Conservation (phyloP, 2,797 vertebrate genomes). For the Sebastes wilsoni region DNA sequence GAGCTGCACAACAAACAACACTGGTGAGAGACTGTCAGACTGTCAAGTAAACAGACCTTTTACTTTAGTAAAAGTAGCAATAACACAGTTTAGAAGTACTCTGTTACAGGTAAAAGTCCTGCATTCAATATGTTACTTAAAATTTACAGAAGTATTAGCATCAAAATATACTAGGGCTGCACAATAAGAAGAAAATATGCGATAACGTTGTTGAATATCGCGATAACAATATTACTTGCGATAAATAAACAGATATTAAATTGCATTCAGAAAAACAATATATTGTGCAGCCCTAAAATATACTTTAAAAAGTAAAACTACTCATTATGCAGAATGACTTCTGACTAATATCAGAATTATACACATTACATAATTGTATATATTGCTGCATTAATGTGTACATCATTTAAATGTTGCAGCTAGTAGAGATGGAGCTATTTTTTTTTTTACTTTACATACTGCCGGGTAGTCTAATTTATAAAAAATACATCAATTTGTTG, state of each 20-base stretch:
- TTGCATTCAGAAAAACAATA: no score
- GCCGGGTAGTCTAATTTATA: neutral
- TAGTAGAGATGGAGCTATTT: neutral
- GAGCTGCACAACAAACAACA: constrained; percentile 76
- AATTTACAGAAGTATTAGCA: no score
- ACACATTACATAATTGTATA: neutral
- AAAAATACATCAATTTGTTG: neutral
- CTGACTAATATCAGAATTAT: neutral
- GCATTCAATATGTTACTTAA: neutral
- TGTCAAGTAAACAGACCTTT: no score
- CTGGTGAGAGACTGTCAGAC: neutral
- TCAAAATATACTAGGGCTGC: no score
- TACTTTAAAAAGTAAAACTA: neutral
- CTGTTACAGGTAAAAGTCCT: neutral
- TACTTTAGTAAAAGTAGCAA: neutral
- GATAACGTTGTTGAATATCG: no score
- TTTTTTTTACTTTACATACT: neutral
- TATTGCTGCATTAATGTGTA: neutral
- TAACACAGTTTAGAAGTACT: neutral
- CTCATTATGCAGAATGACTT: neutral
- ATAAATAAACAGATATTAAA: no score
- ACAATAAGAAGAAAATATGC: no score
- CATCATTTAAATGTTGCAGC: neutral
- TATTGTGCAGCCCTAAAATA: neutral
- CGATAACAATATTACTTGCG: no score